phyloP scores from a whole-genome alignment of 2,888 invertebrate species.

The Cheilosia variabilis region DNA sequence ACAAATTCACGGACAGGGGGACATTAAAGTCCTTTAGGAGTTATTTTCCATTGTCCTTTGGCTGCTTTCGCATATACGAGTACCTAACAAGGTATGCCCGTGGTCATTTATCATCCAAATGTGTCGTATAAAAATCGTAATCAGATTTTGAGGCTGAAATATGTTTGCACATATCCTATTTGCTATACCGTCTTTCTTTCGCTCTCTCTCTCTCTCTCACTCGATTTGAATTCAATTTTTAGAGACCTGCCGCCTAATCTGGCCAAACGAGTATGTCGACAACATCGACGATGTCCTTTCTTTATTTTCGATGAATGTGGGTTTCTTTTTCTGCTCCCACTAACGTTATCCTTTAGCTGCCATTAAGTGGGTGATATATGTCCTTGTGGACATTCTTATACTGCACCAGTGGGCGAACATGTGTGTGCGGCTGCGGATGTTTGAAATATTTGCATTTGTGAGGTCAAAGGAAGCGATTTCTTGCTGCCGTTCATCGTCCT shows the following conservation, averaged over 20 bases:
- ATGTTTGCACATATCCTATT: constrained; percentile 77
- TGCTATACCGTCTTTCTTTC: neutral
- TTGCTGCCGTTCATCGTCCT: constrained; percentile 46
- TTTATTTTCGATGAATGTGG: constrained; percentile 26
- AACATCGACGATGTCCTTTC: constrained; percentile 68
- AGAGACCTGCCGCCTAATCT: constrained; percentile 57
- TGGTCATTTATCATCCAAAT: constrained; percentile 81
- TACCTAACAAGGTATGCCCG: constrained; percentile 25
- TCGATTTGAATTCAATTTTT: constrained; percentile 63
- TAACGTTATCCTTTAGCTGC: constrained; percentile 70
- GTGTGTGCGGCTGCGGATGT: constrained; percentile 14
- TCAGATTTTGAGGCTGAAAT: constrained; percentile 82
- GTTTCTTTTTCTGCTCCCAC: constrained; percentile 1
- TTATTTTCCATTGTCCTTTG: neutral
- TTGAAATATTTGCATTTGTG: constrained; percentile 69
- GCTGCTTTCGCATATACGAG: neutral
- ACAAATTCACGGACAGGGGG: constrained; percentile 44
- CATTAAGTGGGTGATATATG: constrained; percentile 75
- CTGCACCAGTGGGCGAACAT: constrained; percentile 46
- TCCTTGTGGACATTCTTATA: constrained; percentile 60
- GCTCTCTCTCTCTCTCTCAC: neutral
- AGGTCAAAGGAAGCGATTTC: constrained; percentile 62
- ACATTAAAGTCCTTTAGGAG: constrained; percentile 44
- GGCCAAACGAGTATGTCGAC: constrained; percentile 47
- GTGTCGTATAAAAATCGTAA: constrained; percentile 84